Base-by-base conservation (phyloP, 64 coral and sea anemone genomes). In the Stichodactyla helianthus region DNA sequence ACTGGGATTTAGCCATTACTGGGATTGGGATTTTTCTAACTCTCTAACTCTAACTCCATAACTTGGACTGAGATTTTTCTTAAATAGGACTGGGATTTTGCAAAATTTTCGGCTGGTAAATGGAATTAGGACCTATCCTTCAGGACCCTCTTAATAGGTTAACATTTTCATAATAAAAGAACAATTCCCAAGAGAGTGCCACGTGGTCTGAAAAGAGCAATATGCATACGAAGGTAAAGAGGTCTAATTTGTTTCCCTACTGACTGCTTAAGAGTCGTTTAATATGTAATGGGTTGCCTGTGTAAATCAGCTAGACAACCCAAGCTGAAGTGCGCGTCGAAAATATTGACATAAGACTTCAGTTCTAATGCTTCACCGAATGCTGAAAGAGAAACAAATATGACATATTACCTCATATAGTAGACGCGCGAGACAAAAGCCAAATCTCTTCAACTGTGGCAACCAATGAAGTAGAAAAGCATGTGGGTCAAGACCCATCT, bases 341-440 rank as follows among this genome's bases (percentile, higher is more conserved):
- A 74, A 74, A 74, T 74, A 74, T 74, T 74, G 68, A 74, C 68
- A 74, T 74, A 28, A 35, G 68, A 74, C 25, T 35, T 74, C 8
- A 31, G 7, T 31, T 31, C 23, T 9, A 31, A 27, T 74, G 22
- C 68, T 74, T 74, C 8, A 28, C 23, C 23, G 68, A 74, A 6
- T n/a, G 19, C 62, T n/a, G 19, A 65, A n/a, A 65, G 59, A 62
- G 62, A 65, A 65, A 7, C 10, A 74, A 23, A 13, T 44, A 44
- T 74, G 68, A 74, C 68, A 74, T 74, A 27, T 31, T 74, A 23
- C 68, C 68, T 31, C 25, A 23, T 74, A 7, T 74, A 31, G n/a
- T 74, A 4, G 23, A 10, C 4, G 5, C 26, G 10, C 68, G 23
- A 74, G 68, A 74, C 68, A 74, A 19, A 58, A 74, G 19, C 20